Conservation (phyloP, 2,797 vertebrate genomes). For the Mareca penelope region DNA sequence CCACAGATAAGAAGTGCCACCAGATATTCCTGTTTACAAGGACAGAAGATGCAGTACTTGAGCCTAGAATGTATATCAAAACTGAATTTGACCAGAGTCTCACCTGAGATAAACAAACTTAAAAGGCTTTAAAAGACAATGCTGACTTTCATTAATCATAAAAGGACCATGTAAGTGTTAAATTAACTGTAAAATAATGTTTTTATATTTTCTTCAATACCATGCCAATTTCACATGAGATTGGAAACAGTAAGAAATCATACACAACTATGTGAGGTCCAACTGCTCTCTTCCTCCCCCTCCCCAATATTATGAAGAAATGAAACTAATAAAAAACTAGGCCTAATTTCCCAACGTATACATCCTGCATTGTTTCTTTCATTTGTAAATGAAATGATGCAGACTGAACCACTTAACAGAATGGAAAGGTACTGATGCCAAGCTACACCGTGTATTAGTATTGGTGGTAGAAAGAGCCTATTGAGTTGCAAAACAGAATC, state of each 20-base stretch:
- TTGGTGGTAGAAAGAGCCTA: neutral
- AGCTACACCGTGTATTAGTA: neutral
- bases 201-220: neutral
- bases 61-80: neutral
- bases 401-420: constrained; percentile 6
- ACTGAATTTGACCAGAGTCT: neutral
- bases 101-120: neutral
- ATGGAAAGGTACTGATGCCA: neutral
- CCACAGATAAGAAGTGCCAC: neutral
- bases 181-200: neutral
- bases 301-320: neutral
- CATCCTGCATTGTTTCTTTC: neutral
- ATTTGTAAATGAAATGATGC: neutral
- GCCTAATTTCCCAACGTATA: neutral
- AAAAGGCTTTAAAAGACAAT: neutral
- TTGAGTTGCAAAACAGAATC: neutral
- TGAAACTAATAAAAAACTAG: neutral
- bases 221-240: neutral
- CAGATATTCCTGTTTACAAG: neutral
- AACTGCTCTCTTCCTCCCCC: neutral
- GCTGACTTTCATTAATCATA: neutral
- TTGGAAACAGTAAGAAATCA: neutral
- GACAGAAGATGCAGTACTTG: neutral
- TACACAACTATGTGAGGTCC: neutral
- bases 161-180: neutral